These are phyloP conservation scores for Coenobita brevimanus DNA, from an alignment of 1,140 invertebrate species.

Conservation along the genomic window DNA sequence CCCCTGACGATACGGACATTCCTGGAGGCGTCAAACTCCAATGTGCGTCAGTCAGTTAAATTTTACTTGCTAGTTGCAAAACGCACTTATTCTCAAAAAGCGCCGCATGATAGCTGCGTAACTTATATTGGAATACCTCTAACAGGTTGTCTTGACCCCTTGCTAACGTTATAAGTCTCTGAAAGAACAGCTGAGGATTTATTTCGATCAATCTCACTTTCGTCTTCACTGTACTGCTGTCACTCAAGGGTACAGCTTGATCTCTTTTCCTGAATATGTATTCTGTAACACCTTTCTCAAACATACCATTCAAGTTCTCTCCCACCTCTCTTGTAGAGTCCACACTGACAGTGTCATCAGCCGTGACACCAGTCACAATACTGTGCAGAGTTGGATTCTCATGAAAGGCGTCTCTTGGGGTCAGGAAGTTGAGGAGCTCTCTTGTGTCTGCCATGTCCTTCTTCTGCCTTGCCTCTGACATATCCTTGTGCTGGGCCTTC, in stretches of 20 bases:
- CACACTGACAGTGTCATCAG: not conserved
- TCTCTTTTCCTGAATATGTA: not conserved
- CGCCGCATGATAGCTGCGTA: not conserved
- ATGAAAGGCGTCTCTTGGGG: not conserved
- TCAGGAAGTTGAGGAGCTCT: too few relatives aligned
- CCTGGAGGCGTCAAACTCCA: not conserved
- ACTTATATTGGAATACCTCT: not conserved
- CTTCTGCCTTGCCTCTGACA: not conserved
- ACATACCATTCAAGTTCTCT: not conserved
- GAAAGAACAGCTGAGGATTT: conserved; percentile 13
- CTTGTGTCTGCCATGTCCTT: too few relatives aligned
- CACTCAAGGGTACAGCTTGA: not conserved
- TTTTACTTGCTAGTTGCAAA: not conserved
- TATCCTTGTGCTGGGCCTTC: conserved; percentile 3
- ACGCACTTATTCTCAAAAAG: not conserved
- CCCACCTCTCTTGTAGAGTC: not conserved
- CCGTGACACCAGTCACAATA: not conserved
- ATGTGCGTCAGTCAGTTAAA: not conserved
- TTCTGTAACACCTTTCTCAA: not conserved
- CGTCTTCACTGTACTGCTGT: not conserved
- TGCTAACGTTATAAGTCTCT: not conserved
- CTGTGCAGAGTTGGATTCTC: not conserved
- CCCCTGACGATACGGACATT: not conserved
- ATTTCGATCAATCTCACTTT: not conserved
- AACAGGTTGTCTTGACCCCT: not conserved